These are phyloP conservation scores for Periophthalmus modestus DNA, from an alignment of 2,113 vertebrate genomes.

Conservation along the genomic window DNA sequence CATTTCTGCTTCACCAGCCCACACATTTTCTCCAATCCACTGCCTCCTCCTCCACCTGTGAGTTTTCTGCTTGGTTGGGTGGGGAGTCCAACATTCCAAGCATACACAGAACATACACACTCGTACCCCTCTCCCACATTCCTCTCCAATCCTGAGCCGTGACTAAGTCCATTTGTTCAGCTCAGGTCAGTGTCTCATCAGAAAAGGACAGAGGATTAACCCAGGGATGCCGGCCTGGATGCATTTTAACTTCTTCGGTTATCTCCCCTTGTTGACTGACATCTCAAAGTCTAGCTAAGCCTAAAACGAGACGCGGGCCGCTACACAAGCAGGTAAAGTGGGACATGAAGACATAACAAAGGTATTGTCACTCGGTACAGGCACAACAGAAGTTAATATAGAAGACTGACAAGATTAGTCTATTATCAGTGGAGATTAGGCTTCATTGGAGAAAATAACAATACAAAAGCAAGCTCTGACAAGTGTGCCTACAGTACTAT, in stretches of 20 bases:
- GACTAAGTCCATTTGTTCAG: constrained; percentile 80
- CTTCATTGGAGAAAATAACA: background rate
- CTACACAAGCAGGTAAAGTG: background rate
- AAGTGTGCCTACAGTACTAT: background rate
- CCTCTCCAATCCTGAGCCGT: constrained; percentile 75
- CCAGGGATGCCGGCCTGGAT: constrained; percentile 9
- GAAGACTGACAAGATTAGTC: background rate
- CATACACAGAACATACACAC: constrained; percentile 40
- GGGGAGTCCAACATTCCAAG: constrained; percentile 66
- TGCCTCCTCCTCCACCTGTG: constrained; percentile 58
- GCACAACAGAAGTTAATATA: background rate
- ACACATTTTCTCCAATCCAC: background rate
- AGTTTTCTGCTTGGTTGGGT: constrained; percentile 68
- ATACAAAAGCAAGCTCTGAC: background rate
- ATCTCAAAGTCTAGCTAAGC: constrained; percentile 36
- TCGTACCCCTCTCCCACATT: constrained; percentile 70
- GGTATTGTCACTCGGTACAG: background rate
- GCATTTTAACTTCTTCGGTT: constrained; percentile 28
- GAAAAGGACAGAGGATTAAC: constrained; percentile 6
- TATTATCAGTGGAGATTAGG: background rate
- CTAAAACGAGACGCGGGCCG: constrained; percentile 19
- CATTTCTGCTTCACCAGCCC: background rate
- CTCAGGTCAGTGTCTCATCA: constrained; percentile 70
- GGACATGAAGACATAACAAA: constrained; percentile 3
- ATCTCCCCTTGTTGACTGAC: constrained; percentile 29